Conservation (phyloP, 2,797 vertebrate species). For the Clarias laeviceps region DNA sequence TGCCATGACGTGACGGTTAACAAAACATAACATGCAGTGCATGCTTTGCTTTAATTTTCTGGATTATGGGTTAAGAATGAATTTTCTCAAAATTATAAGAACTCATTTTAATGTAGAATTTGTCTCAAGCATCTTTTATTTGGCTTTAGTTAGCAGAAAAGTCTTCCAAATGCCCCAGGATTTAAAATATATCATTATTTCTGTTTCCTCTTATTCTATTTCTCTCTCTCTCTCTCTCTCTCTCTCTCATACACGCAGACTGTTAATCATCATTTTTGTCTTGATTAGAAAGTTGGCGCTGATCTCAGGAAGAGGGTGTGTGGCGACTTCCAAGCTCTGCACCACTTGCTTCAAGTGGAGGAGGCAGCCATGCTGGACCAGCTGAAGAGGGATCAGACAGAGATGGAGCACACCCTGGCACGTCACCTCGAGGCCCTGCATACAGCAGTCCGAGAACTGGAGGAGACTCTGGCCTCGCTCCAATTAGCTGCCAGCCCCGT, state of each 20-base stretch:
- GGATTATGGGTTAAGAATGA: not conserved
- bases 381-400: constrained; percentile 71
- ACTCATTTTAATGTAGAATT: not conserved
- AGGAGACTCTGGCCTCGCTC: constrained; percentile 67
- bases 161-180: not conserved
- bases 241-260: not conserved
- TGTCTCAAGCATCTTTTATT: not conserved
- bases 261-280: not conserved
- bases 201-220: not conserved
- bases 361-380: constrained; percentile 75
- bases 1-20: not conserved
- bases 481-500: constrained; percentile 60
- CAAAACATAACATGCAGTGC: not conserved
- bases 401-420: constrained; percentile 67
- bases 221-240: not conserved
- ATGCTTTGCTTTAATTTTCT: not conserved
- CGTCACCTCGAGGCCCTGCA: constrained; percentile 66
- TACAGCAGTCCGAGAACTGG: constrained; percentile 66
- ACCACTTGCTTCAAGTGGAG: constrained; percentile 78
- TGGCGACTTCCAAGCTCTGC: constrained; percentile 77
- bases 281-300: constrained; percentile 69
- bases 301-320: constrained; percentile 75
- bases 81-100: not conserved
- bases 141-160: not conserved
- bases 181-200: not conserved